These are phyloP conservation scores for Drosophila ohnishii DNA, from an alignment of 1,140 invertebrate species.

Conservation along the genomic window DNA sequence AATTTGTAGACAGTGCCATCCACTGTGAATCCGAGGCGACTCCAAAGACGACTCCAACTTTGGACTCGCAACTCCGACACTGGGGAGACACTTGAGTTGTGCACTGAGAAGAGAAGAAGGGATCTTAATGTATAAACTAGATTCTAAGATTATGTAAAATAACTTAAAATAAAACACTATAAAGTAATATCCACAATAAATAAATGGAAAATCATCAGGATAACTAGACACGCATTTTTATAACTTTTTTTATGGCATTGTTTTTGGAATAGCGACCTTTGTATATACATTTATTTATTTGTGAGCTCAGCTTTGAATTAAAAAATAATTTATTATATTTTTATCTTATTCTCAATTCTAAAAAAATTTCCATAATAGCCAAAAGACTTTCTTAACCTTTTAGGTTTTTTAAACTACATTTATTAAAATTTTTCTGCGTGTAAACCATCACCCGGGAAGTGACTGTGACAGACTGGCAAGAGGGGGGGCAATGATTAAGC, in stretches of 20 bases:
- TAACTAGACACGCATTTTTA: no score
- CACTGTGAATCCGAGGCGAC: slow-evolving; percentile 21
- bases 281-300: neutral
- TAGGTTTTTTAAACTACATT: no score
- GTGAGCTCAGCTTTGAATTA: neutral
- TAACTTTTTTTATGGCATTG: no score
- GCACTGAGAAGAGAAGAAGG: neutral
- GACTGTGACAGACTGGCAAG: slow-evolving; percentile 46
- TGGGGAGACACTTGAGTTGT: slow-evolving; percentile 46
- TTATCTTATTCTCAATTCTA: neutral
- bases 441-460: slow-evolving; percentile 48
- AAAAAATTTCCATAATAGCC: neutral
- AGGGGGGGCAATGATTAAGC: slow-evolving; percentile 65
- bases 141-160: no score
- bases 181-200: no score
- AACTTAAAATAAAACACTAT: no score
- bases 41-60: slow-evolving; percentile 18
- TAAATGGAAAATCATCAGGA: neutral
- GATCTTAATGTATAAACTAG: neutral
- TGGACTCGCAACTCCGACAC: slow-evolving; percentile 1
- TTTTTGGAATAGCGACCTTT: no score
- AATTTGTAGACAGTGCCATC: slow-evolving; percentile 55
- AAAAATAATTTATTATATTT: neutral
- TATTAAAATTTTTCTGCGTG: no score
- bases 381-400: no score